These are phyloP conservation scores for Neoniphon sammara DNA, from an alignment of 2,797 vertebrate genomes.

Conservation along the genomic window DNA sequence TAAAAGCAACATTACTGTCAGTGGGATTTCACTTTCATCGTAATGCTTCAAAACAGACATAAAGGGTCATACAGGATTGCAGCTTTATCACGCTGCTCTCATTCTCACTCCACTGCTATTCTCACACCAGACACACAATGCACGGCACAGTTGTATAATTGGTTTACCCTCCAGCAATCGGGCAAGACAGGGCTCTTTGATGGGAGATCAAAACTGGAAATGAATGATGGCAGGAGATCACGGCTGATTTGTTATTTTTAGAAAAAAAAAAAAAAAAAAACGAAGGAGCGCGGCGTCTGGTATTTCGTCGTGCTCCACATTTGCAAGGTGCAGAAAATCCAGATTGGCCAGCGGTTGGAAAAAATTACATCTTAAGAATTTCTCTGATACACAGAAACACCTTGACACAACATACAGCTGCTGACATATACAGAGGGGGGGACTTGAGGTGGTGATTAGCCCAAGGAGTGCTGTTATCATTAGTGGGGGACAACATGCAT, in stretches of 20 bases:
- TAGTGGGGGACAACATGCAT: neutral
- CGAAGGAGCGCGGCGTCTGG: constrained; percentile 1
- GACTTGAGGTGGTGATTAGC: neutral
- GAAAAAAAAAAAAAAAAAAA: constrained; percentile 22
- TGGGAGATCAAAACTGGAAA: constrained; percentile 36
- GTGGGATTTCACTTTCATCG: neutral
- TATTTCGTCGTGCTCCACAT: constrained; percentile 27
- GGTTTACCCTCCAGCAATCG: constrained; percentile 39
- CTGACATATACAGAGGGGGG: neutral
- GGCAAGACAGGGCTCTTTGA: constrained; percentile 14
- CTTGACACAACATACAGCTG: too few species aligned
- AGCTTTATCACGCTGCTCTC: constrained; percentile 11
- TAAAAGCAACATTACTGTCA: constrained; percentile 37
- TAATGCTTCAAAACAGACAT: constrained; percentile 34
- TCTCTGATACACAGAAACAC: too few species aligned
- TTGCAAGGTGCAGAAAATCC: neutral
- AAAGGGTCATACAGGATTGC: constrained; percentile 30
- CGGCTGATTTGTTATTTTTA: constrained; percentile 53
- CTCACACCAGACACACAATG: constrained; percentile 26
- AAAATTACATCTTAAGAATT: too few species aligned
- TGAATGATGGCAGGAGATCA: constrained; percentile 25
- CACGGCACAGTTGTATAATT: constrained; percentile 12
- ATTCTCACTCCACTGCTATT: constrained; percentile 13
- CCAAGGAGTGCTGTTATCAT: constrained; percentile 1
- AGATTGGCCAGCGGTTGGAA: neutral